These are phyloP conservation scores for Thymelicus acteon DNA, from an alignment of 2,888 invertebrate species.

Conservation along the genomic window DNA sequence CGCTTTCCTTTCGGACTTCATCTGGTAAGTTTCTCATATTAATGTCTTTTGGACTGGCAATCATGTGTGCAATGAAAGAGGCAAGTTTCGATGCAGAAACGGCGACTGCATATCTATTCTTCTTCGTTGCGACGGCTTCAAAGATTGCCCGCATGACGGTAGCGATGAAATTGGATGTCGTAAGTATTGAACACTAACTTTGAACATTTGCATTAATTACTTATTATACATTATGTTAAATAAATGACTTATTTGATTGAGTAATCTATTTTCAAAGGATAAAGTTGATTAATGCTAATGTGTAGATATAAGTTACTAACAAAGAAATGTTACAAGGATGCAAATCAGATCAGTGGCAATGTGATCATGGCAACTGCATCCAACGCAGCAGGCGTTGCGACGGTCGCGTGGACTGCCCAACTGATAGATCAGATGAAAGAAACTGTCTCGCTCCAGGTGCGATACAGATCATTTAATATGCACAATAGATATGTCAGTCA, in stretches of 20 bases:
- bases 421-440: slow-evolving; percentile 89
- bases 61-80: slow-evolving; percentile 74
- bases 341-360: slow-evolving; percentile 88
- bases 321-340: slow-evolving; percentile 83
- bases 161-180: slow-evolving; percentile 87
- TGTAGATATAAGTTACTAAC: slow-evolving; percentile 11
- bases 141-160: slow-evolving; percentile 88
- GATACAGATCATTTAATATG: background rate
- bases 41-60: slow-evolving; percentile 63
- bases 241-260: background rate
- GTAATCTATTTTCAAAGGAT: no score
- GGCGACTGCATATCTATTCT: slow-evolving; percentile 89
- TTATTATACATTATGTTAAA: background rate
- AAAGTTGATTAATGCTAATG: background rate
- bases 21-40: slow-evolving; percentile 68
- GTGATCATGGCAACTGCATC: slow-evolving; percentile 89
- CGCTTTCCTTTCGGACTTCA: slow-evolving; percentile 53
- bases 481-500: background rate
- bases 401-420: slow-evolving; percentile 88
- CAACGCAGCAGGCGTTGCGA: slow-evolving; percentile 86
- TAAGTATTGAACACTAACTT: slow-evolving; percentile 68
- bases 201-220: slow-evolving; percentile 27
- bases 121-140: slow-evolving; percentile 89
- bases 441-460: slow-evolving; percentile 85
- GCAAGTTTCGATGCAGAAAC: slow-evolving; percentile 89